phyloP scores from a whole-genome alignment of 2,797 vertebrate genomes.

The Bovichtus diacanthus region DNA sequence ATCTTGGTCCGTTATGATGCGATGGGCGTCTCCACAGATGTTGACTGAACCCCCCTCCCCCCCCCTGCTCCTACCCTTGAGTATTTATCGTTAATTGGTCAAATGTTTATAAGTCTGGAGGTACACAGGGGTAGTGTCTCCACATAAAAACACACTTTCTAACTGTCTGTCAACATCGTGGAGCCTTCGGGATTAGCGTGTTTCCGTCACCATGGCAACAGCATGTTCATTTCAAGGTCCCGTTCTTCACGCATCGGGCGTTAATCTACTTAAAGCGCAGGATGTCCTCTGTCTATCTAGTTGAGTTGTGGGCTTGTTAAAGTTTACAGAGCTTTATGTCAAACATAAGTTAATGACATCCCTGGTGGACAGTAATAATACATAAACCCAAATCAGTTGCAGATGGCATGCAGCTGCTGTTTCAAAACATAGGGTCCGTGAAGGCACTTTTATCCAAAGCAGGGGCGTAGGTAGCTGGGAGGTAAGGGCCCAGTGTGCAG shows the following conservation, averaged over 20 bases:
- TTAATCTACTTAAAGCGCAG: slow-evolving; percentile 37
- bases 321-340: slow-evolving; percentile 26
- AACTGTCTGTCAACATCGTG: not conserved
- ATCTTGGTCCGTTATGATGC: slow-evolving; percentile 39
- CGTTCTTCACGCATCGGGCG: slow-evolving; percentile 43
- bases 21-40: slow-evolving; percentile 15
- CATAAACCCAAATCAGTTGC: slow-evolving; percentile 10
- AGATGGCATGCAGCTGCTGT: slow-evolving; percentile 18
- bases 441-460: not conserved
- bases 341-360: slow-evolving; percentile 3
- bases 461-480: not conserved
- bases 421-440: not conserved
- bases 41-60: not conserved
- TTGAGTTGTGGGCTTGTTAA: slow-evolving; percentile 13
- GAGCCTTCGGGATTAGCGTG: slow-evolving; percentile 30
- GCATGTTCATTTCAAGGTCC: slow-evolving; percentile 48
- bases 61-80: too few relatives aligned
- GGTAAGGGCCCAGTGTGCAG: not conserved
- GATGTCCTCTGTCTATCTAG: slow-evolving; percentile 24
- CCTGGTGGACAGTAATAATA: not conserved
- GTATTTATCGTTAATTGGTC: not conserved
- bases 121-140: not conserved
- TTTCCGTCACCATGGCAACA: slow-evolving; percentile 71
- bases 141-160: slow-evolving; percentile 44
- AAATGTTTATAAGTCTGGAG: not conserved